Evolutionary conservation across 2,113 vertebrate species (phyloP).

Genomic region (Alexandromys fortis): DNA sequence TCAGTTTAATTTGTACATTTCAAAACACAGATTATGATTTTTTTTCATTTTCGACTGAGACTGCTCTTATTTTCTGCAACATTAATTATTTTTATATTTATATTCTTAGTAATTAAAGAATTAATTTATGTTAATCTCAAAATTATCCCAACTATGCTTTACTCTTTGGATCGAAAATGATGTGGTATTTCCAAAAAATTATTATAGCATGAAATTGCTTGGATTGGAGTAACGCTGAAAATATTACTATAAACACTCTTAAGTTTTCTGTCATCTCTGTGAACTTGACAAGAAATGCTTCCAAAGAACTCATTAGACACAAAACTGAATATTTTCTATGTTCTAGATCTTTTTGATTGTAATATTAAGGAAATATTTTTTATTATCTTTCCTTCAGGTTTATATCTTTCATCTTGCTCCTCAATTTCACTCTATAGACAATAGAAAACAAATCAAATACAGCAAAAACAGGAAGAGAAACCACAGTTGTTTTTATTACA

Average conservation of each 20-base stretch:
- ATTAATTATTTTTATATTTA: neutral
- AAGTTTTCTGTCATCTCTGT: neutral
- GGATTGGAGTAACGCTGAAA: neutral
- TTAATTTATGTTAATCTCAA: neutral
- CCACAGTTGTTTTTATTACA: neutral
- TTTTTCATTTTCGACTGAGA: neutral
- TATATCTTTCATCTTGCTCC: neutral
- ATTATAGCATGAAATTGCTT: neutral
- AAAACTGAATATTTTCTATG: neutral
- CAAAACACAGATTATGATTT: neutral
- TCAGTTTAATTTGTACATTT: neutral
- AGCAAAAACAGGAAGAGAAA: neutral
- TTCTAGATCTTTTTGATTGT: neutral
- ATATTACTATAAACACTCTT: neutral
- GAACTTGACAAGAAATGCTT: neutral
- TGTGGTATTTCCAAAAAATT: neutral
- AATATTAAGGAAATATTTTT: neutral
- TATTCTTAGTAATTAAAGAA: neutral
- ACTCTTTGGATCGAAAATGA: neutral
- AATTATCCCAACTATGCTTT: constrained; percentile 7
- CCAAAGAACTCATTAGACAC: neutral
- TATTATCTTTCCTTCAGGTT: neutral
- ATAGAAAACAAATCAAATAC: neutral
- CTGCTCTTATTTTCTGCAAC: neutral
- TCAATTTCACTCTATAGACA: neutral